phyloP scores from a whole-genome alignment of 2,113 vertebrate species.

The Trochalopteron elliotii region DNA sequence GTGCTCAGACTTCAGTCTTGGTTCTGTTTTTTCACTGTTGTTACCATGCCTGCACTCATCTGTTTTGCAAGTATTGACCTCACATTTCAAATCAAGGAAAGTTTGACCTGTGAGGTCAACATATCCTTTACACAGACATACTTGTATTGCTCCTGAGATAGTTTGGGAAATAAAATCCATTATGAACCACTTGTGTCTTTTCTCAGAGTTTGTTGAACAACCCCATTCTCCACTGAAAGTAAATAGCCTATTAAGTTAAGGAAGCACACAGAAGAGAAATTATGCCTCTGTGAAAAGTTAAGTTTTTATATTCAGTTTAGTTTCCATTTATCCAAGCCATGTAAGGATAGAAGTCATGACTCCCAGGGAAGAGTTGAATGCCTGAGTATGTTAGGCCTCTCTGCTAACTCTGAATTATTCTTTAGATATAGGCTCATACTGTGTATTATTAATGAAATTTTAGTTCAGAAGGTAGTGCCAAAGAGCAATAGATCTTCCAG shows the following conservation, averaged over 20 bases:
- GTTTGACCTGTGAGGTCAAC: not conserved
- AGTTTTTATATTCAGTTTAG: slow-evolving; percentile 40
- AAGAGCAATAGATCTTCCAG: not conserved
- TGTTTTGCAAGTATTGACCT: not conserved
- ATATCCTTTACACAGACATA: not conserved
- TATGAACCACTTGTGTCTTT: not conserved
- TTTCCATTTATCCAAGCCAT: slow-evolving; percentile 32
- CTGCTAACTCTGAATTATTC: not conserved
- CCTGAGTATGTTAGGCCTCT: not conserved
- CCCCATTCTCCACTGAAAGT: not conserved
- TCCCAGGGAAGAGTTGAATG: not conserved
- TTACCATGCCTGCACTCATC: not conserved
- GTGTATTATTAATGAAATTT: not conserved
- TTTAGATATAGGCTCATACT: not conserved
- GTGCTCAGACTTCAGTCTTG: not conserved
- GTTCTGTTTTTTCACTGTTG: not conserved
- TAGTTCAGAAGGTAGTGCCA: not conserved
- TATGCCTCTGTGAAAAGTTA: slow-evolving; percentile 41
- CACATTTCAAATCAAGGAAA: not conserved
- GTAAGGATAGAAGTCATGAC: not conserved
- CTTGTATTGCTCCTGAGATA: not conserved
- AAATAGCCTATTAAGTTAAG: slow-evolving; percentile 30
- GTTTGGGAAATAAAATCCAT: not conserved
- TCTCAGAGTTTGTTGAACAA: slow-evolving; percentile 5
- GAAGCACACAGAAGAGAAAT: slow-evolving; percentile 23